A percentile compares a stretch with the other conserved stretches of the same genome.
Conservation (phyloP, 2,888 invertebrate species). For the Nomada fucata region DNA sequence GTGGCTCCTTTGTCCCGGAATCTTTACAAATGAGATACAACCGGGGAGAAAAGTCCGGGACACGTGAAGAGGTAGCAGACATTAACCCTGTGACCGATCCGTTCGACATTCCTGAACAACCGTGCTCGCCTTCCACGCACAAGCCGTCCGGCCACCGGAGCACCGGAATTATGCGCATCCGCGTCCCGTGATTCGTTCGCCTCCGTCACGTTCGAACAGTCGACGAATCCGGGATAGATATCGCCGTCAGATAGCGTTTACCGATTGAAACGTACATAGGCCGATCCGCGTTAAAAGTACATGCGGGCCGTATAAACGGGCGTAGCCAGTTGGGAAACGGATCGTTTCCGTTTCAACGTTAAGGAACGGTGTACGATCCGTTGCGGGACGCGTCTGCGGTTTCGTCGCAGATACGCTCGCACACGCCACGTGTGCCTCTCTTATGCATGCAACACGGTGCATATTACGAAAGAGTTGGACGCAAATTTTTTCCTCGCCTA, state of each 20-base stretch:
- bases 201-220: constrained; percentile 13
- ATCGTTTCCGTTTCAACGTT: constrained; percentile 26
- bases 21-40: constrained; percentile 82
- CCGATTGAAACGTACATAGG: constrained; percentile 45
- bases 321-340: background rate
- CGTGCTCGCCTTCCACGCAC: constrained; percentile 31
- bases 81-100: constrained; percentile 72
- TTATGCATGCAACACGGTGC: constrained; percentile 39
- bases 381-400: background rate
- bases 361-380: background rate
- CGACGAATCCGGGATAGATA: constrained; percentile 40
- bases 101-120: constrained; percentile 73
- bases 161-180: constrained; percentile 74
- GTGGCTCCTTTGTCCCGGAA: constrained; percentile 78
- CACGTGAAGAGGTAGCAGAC: constrained; percentile 56
- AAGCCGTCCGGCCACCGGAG: background rate
- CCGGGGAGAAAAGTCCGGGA: constrained; percentile 68
- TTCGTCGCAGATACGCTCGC: background rate
- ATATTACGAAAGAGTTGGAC: background rate
- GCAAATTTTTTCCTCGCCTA: constrained; percentile 9
- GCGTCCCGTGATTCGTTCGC: constrained; percentile 66
- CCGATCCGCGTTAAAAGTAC: constrained; percentile 29
- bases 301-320: constrained; percentile 31
- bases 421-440: background rate
- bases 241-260: constrained; percentile 36